Evolutionary conservation across 2,888 invertebrate genomes (phyloP).

Genomic region (Sarcophaga variegata): DNA sequence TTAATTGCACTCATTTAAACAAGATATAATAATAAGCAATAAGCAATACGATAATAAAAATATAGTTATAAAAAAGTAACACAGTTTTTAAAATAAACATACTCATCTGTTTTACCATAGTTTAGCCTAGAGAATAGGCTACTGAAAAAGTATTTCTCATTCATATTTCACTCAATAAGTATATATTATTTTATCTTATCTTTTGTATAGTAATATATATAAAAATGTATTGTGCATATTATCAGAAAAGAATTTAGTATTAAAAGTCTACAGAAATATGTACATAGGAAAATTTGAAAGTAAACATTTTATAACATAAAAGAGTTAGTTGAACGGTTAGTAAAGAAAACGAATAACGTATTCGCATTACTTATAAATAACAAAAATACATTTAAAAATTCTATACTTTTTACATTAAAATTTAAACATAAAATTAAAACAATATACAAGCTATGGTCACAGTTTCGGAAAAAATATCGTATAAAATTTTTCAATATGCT

Average conservation of each 20-base stretch:
- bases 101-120: background rate
- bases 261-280: background rate
- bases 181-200: constrained; percentile 60
- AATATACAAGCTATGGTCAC: constrained; percentile 70
- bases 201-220: constrained; percentile 31
- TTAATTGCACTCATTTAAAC: no score
- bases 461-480: constrained; percentile 74
- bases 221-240: constrained; percentile 14
- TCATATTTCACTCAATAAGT: background rate
- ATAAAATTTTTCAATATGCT: constrained; percentile 75
- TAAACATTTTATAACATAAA: constrained; percentile 34
- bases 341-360: constrained; percentile 18
- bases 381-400: constrained; percentile 14
- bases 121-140: background rate
- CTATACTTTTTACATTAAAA: constrained; percentile 4
- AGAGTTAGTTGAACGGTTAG: constrained; percentile 36
- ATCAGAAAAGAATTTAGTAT: constrained; percentile 32
- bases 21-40: no score
- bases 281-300: background rate
- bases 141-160: background rate
- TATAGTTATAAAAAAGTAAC: no score
- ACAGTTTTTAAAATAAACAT: no score
- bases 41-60: background rate
- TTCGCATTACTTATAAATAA: constrained; percentile 1
- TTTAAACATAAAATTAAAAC: constrained; percentile 4